Percentiles rank a stretch among this genome's conserved stretches.
Conservation (phyloP, 2,113 vertebrate species). For the Prietella phreatophila region DNA sequence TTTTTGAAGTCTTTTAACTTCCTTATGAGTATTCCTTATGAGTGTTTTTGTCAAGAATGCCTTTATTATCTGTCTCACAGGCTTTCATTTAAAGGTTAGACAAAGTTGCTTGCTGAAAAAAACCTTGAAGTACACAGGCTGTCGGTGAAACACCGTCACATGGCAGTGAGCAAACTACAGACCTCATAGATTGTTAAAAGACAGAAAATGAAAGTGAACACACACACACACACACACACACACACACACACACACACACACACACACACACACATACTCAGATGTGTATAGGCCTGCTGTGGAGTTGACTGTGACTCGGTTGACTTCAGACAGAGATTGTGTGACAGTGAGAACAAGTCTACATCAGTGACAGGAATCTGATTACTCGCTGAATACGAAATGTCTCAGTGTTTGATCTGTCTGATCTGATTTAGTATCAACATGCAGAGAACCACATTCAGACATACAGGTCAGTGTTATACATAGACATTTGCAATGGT, state of each 20-base stretch:
- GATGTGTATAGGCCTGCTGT: constrained; percentile 7
- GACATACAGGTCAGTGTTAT: neutral
- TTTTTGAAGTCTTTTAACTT: neutral
- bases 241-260: constrained; percentile 24
- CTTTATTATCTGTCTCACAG: constrained; percentile 30
- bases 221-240: constrained; percentile 16
- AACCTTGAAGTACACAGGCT: constrained; percentile 4
- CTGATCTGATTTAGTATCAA: constrained; percentile 21
- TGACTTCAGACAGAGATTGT: constrained; percentile 34
- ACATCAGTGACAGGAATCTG: constrained; percentile 19
- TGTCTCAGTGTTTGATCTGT: constrained; percentile 4
- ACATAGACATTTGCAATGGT: neutral
- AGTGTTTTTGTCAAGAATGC: constrained; percentile 20
- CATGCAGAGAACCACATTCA: neutral
- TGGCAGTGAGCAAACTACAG: constrained; percentile 29
- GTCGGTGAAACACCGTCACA: constrained; percentile 18
- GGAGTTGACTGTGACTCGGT: constrained; percentile 20
- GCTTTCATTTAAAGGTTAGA: constrained; percentile 42
- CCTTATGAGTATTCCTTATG: neutral
- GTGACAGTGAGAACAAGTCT: constrained; percentile 34
- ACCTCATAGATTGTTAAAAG: constrained; percentile 25
- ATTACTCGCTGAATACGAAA: constrained; percentile 17
- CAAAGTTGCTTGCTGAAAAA: constrained; percentile 28
- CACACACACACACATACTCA: constrained; percentile 1
- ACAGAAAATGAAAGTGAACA: constrained; percentile 24